A percentile compares a stretch with the other conserved stretches of the same genome.
Conservation (phyloP, 1,140 invertebrate species). For the Hyles vespertilio region DNA sequence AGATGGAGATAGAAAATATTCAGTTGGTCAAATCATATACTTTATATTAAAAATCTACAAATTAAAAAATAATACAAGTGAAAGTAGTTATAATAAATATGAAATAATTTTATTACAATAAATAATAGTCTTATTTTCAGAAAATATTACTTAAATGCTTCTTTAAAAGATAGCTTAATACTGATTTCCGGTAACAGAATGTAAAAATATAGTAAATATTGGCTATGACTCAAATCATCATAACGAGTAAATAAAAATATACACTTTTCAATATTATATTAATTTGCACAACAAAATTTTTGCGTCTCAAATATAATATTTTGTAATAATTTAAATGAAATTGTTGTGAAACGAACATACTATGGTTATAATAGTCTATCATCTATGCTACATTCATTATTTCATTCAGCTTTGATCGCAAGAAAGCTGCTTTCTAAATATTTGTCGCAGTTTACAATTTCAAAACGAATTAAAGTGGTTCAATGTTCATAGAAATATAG, state of each 20-base stretch:
- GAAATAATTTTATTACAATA: conserved; percentile 6
- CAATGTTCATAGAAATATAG: conserved; percentile 1
- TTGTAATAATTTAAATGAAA: not conserved
- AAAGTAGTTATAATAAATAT: conserved; percentile 7
- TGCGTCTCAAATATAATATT: too few relatives aligned
- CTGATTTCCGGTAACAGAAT: conserved; percentile 6
- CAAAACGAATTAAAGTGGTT: conserved; percentile 1
- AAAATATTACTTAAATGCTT: not conserved
- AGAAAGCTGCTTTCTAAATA: conserved; percentile 69
- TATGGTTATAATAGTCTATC: not conserved
- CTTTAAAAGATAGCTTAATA: not conserved
- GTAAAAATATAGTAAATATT: not conserved
- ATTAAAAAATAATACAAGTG: conserved; percentile 4
- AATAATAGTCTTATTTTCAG: conserved; percentile 6
- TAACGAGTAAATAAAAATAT: not conserved
- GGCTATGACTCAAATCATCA: not conserved
- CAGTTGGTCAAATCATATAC: conserved; percentile 42
- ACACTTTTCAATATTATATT: not conserved
- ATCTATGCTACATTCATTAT: not conserved
- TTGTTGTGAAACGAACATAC: not conserved
- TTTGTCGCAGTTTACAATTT: conserved; percentile 20
- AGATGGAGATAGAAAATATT: conserved; percentile 75
- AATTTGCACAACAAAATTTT: too few relatives aligned
- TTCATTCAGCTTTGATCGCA: conserved; percentile 16
- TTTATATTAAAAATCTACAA: conserved; percentile 24